Evolutionary conservation across 2,113 vertebrate species (phyloP).

Genomic region (Chionodraco myersi): DNA sequence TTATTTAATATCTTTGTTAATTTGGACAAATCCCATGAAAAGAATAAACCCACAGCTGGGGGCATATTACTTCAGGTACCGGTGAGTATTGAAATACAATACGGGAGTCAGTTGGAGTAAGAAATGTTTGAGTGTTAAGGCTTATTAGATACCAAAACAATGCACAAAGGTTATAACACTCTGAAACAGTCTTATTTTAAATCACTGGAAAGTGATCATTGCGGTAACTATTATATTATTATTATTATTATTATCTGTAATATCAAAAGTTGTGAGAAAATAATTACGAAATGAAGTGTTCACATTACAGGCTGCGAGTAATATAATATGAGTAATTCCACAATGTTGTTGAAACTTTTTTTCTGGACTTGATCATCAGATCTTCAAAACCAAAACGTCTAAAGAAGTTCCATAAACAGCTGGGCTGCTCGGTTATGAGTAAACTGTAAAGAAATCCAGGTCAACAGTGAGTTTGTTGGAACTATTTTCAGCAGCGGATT

Average conservation of each 20-base stretch:
- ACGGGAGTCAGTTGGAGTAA: neutral
- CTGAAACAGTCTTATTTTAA: neutral
- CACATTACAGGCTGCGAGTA: neutral
- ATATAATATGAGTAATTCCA: neutral
- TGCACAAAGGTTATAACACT: neutral
- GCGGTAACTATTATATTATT: neutral
- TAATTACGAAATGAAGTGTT: neutral
- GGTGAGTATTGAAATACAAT: neutral
- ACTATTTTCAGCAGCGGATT: neutral
- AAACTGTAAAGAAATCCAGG: too few relatives aligned
- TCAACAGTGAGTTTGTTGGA: too few relatives aligned
- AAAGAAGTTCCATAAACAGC: too few relatives aligned
- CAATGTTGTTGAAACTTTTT: too few relatives aligned
- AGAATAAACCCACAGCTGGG: neutral
- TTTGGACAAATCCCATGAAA: slow-evolving; percentile 22
- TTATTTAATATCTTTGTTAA: slow-evolving; percentile 13
- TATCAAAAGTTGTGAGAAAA: neutral
- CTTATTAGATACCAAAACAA: neutral
- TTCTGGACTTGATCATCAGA: too few relatives aligned
- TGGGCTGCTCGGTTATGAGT: too few relatives aligned
- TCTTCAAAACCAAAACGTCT: too few relatives aligned
- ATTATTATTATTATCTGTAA: neutral
- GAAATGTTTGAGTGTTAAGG: neutral
- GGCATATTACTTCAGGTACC: neutral
- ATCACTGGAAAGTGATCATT: neutral